Percentiles rank a stretch among this genome's conserved stretches.
Evolutionary conservation across 2,113 vertebrate genomes (phyloP).

Genomic region (human (Homo sapiens)): GRCh38 chr4:168954501-168955000

Average conservation of each 20-base stretch:
- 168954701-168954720: neutral
- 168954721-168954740: neutral
- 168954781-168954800: neutral
- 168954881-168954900: neutral
- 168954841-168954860: neutral
- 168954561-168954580: too few relatives aligned
- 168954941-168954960: neutral
- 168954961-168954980: neutral
- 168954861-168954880: neutral
- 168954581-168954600: neutral
- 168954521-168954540: too few relatives aligned
- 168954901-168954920: neutral
- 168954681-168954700: neutral
- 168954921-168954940: neutral
- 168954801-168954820: neutral
- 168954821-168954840: neutral
- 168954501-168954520: too few relatives aligned
- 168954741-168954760: neutral
- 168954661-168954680: neutral
- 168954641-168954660: neutral
- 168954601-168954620: neutral
- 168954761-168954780: neutral
- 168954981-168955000: neutral
- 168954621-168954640: neutral
- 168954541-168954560: too few relatives aligned